These are phyloP conservation scores for Luehdorfia chinensis DNA, from an alignment of 1,140 invertebrate species.

Conservation along the genomic window DNA sequence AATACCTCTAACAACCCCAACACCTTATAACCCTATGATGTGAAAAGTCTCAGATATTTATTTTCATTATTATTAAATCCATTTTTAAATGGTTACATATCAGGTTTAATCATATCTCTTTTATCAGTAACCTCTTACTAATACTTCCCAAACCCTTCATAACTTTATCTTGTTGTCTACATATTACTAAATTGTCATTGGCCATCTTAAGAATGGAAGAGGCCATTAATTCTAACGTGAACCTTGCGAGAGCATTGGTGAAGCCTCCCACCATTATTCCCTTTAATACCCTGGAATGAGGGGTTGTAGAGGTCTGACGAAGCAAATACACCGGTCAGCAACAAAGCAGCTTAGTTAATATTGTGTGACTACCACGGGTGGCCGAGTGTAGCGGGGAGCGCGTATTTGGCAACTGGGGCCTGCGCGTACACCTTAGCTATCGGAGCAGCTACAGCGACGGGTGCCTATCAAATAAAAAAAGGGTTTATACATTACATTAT, in stretches of 20 bases:
- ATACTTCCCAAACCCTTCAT: no score
- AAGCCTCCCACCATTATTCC: conserved; percentile 16
- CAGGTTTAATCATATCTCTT: no score
- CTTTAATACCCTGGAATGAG: conserved; percentile 4
- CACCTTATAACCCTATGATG: conserved; percentile 18
- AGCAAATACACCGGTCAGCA: conserved; percentile 32
- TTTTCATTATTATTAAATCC: no score
- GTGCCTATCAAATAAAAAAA: conserved; percentile 31
- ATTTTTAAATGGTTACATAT: no score
- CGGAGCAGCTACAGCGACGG: conserved; percentile 28
- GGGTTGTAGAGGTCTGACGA: conserved; percentile 3
- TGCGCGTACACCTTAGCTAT: conserved; percentile 57
- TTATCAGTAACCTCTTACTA: no score
- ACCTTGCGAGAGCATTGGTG: conserved; percentile 12
- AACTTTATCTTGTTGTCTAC: no score
- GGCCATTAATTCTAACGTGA: neutral
- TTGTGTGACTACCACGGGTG: conserved; percentile 55
- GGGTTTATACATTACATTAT: no score
- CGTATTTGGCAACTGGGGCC: conserved; percentile 44
- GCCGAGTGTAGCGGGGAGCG: conserved; percentile 44
- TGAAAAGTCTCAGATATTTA: no score
- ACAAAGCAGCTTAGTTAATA: conserved; percentile 29
- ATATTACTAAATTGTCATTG: neutral
- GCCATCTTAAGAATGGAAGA: conserved; percentile 2
- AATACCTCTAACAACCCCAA: conserved; percentile 21